Evolutionary conservation across 1,140 invertebrate species (phyloP).

Genomic region (Agrilus planipennis): DNA sequence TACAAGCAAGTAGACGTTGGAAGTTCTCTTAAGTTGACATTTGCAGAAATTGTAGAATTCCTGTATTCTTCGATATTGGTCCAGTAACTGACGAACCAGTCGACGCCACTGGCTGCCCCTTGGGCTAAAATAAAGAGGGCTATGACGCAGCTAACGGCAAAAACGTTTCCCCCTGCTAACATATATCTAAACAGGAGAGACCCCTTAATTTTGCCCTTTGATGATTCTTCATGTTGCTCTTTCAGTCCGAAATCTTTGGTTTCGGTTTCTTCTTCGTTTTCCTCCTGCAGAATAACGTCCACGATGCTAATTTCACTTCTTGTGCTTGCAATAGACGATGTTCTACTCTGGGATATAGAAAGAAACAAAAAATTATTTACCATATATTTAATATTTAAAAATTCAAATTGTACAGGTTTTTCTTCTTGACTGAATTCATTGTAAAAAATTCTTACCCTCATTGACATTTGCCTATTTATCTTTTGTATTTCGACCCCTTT

Average conservation of each 20-base stretch:
- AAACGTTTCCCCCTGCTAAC: conserved; percentile 47
- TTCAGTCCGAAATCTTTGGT: conserved; percentile 20
- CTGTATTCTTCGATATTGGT: conserved; percentile 30
- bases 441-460: conserved; percentile 22
- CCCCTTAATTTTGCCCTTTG: conserved; percentile 31
- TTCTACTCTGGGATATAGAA: conserved; percentile 19
- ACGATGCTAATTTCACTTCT: conserved; percentile 27
- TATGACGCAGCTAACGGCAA: conserved; percentile 43
- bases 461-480: conserved; percentile 22
- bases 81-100: conserved; percentile 77
- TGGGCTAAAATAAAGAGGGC: conserved; percentile 54
- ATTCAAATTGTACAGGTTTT: background rate
- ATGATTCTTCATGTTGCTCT: conserved; percentile 29
- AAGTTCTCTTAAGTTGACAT: background rate
- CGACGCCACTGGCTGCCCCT: conserved; percentile 52
- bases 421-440: too few species aligned
- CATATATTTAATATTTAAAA: background rate
- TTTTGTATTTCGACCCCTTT: conserved; percentile 16
- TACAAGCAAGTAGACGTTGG: conserved; percentile 33
- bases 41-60: conserved; percentile 5
- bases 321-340: conserved; percentile 19
- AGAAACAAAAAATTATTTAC: conserved; percentile 6
- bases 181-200: conserved; percentile 46
- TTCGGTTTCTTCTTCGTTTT: conserved; percentile 15
- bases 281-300: conserved; percentile 24